phyloP scores from a whole-genome alignment of 1,140 invertebrate species.

The Drosophila prosaltans region DNA sequence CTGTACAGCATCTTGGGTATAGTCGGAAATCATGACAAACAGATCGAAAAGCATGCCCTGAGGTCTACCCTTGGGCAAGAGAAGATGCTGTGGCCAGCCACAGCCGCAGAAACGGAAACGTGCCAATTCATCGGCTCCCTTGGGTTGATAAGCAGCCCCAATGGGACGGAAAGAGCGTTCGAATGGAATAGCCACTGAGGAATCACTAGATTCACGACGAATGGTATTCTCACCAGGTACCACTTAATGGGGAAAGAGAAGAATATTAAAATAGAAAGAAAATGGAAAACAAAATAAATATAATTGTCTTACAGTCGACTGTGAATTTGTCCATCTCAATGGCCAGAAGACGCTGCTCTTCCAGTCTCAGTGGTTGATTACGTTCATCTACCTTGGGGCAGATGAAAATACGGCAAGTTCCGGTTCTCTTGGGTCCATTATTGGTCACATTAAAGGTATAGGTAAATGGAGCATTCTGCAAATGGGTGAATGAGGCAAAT shows the following conservation, averaged over 20 bases:
- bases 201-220: slow-evolving; percentile 84
- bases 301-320: slow-evolving; percentile 83
- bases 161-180: slow-evolving; percentile 87
- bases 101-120: slow-evolving; percentile 85
- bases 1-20: slow-evolving; percentile 84
- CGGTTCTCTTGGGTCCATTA: slow-evolving; percentile 61
- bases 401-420: slow-evolving; percentile 86
- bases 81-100: slow-evolving; percentile 85
- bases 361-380: slow-evolving; percentile 83
- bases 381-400: slow-evolving; percentile 85
- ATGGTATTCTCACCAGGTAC: slow-evolving; percentile 85
- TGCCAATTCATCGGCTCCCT: slow-evolving; percentile 65
- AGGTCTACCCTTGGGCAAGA: slow-evolving; percentile 84
- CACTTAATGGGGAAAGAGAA: slow-evolving; percentile 76
- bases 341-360: slow-evolving; percentile 84
- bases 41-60: slow-evolving; percentile 83
- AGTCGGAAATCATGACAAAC: slow-evolving; percentile 84
- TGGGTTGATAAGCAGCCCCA: slow-evolving; percentile 70
- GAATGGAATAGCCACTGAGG: slow-evolving; percentile 87
- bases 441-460: slow-evolving; percentile 85
- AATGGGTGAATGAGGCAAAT: slow-evolving; percentile 86
- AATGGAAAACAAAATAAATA: too few relatives aligned
- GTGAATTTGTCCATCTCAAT: slow-evolving; percentile 86
- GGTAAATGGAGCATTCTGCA: slow-evolving; percentile 87
- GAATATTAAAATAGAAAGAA: neutral